These are phyloP conservation scores for Nomada hirtipes DNA, from an alignment of 2,888 invertebrate genomes.

Conservation along the genomic window DNA sequence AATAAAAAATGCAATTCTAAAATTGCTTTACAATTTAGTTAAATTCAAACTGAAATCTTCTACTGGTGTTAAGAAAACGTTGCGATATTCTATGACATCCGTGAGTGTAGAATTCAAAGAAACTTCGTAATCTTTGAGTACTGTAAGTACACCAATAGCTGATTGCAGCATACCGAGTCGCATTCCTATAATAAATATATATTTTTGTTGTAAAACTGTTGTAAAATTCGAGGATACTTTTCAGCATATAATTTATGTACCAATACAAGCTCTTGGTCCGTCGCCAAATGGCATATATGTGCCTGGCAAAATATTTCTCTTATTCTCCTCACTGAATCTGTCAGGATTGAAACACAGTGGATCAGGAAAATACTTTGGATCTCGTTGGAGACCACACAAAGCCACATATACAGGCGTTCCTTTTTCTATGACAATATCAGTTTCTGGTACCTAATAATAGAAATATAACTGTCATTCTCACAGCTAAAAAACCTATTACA, in stretches of 20 bases:
- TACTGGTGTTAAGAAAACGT: constrained; percentile 59
- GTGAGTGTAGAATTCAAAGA: constrained; percentile 64
- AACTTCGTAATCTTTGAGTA: constrained; percentile 75
- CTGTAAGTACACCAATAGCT: constrained; percentile 70
- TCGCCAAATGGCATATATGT: constrained; percentile 79
- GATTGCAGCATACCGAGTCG: constrained; percentile 74
- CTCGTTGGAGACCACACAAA: constrained; percentile 72
- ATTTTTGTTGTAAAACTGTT: background rate
- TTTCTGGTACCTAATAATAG: constrained; percentile 72
- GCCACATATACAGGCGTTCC: constrained; percentile 73
- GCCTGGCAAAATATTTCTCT: constrained; percentile 68
- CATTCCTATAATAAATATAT: constrained; percentile 60
- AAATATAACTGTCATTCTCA: background rate
- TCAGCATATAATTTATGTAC: constrained; percentile 50
- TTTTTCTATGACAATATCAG: constrained; percentile 73
- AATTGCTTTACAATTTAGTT: constrained; percentile 37
- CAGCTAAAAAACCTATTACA: background rate
- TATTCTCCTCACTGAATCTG: constrained; percentile 76
- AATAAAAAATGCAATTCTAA: background rate
- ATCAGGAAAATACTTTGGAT: constrained; percentile 70
- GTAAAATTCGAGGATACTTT: background rate
- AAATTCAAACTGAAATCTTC: constrained; percentile 42
- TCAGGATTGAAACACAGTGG: constrained; percentile 77
- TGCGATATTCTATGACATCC: constrained; percentile 53
- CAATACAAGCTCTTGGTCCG: constrained; percentile 75